These are phyloP conservation scores for Scylla paramamosain DNA, from an alignment of 1,140 invertebrate genomes.

Conservation along the genomic window DNA sequence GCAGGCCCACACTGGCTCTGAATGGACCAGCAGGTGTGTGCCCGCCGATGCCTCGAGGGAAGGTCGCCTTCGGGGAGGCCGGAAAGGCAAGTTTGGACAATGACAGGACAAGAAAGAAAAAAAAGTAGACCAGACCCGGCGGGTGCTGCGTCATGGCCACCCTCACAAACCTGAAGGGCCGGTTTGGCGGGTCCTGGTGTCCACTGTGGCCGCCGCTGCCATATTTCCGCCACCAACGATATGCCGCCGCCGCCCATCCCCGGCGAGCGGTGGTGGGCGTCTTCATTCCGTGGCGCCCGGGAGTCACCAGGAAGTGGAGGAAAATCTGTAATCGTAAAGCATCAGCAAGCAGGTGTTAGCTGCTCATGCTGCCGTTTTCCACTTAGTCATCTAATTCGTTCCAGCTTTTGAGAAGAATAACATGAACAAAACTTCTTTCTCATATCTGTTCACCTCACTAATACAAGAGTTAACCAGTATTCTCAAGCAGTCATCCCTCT, in stretches of 20 bases:
- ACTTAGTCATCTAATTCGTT: too few relatives aligned
- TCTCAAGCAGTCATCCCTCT: too few relatives aligned
- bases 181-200: conserved; percentile 70
- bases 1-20: not conserved
- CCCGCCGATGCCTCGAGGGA: conserved; percentile 46
- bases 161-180: conserved; percentile 70
- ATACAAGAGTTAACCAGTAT: too few relatives aligned
- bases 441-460: too few relatives aligned
- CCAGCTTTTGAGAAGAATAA: too few relatives aligned
- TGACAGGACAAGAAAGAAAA: conserved; percentile 73
- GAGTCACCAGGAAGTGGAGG: too few relatives aligned
- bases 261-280: too few relatives aligned
- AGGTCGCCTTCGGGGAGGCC: conserved; percentile 64
- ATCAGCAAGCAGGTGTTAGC: too few relatives aligned
- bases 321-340: too few relatives aligned
- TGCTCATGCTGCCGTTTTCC: too few relatives aligned
- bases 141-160: conserved; percentile 67
- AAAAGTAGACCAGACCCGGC: conserved; percentile 54
- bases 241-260: not conserved
- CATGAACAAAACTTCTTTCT: too few relatives aligned
- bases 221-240: conserved; percentile 32
- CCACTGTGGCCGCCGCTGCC: conserved; percentile 45
- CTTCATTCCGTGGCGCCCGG: too few relatives aligned
- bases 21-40: conserved; percentile 30
- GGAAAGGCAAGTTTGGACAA: conserved; percentile 75